Evolutionary conservation across 1,140 invertebrate genomes (phyloP), one percentile per base, ranked within the genome.

Genomic region (Zaprionus ornatus): DNA sequence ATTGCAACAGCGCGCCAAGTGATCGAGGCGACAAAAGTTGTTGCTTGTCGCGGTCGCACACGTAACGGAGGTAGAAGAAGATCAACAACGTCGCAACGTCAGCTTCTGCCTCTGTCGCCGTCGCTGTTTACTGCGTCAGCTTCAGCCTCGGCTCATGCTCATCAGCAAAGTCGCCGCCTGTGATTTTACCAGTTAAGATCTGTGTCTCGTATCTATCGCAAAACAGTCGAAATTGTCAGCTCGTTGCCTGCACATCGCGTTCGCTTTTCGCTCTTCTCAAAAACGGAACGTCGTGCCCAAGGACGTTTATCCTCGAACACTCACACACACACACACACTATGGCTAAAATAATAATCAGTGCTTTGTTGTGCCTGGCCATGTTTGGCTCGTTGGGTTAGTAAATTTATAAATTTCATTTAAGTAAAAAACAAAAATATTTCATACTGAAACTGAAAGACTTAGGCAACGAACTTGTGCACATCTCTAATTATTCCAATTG

Each of bases 311-410:
- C 61, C 55, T 48, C 27, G 29, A 13, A 62, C n/a, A 60, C 48
- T 32, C 29, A 74, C 23, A 67, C 13, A 63, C 45, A 67, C 32
- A 55, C 48, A 50, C 25, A 75, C 6, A 57, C 54, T 40, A 92
- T 92, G 91, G 82, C 82, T 55, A 91, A 91, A 74, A 88, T 85
- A 63, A 56, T 91, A 40, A 79, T 92, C 71, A 86, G 84, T 91
- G 91, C 82, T 79, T 74, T 90, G 17, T 56, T 92, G 82, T 91
- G 90, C 65, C 42, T 92, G 40, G 86, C 91, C 87, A 83, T 91
- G 90, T 90, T 90, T 79, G 83, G 91, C 84, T 91, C 91, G 6
- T 70, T 91, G 76, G 91, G 91, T 92, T 83, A 92, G 91, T 92
- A 91, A 73, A 45, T 13, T 42, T 27, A 17, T n/a, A 63, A 21